A percentile compares a stretch with the other conserved stretches of the same genome.
Evolutionary conservation across 2,888 invertebrate species (phyloP).

Genomic region (Stegana nigrithorax): DNA sequence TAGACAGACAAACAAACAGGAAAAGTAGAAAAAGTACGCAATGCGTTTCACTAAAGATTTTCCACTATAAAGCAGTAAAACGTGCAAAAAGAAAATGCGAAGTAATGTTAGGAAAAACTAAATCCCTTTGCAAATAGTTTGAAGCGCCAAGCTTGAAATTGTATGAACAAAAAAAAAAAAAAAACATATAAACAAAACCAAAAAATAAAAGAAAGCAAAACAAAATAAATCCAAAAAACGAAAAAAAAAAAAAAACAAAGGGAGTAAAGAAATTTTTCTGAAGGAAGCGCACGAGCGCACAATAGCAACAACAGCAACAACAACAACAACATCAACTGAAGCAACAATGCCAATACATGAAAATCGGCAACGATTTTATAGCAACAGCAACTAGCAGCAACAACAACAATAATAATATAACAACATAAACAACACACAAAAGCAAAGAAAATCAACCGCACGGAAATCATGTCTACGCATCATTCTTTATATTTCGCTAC

Average conservation of each 20-base stretch:
- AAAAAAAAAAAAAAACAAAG: not conserved
- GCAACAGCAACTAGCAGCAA: not conserved
- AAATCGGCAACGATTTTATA: not conserved
- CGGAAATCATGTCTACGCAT: constrained; percentile 64
- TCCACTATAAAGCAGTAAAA: too few relatives aligned
- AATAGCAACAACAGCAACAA: not conserved
- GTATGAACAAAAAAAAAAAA: not conserved
- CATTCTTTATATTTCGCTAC: constrained; percentile 51
- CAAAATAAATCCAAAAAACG: not conserved
- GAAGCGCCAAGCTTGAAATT: not conserved
- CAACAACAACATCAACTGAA: not conserved
- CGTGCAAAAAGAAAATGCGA: too few relatives aligned
- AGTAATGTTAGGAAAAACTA: too few relatives aligned
- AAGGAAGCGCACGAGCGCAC: not conserved
- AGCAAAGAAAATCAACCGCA: constrained; percentile 54
- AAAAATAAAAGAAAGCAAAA: not conserved
- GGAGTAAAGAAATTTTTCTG: not conserved
- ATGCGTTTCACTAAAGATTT: too few relatives aligned
- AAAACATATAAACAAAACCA: not conserved
- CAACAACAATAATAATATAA: not conserved
- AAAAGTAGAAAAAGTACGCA: too few relatives aligned
- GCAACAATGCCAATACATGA: not conserved
- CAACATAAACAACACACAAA: not conserved
- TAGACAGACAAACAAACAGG: too few relatives aligned
- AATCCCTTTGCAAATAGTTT: not conserved